Conservation (phyloP, 2,113 vertebrate genomes). For the Chamaetylas fuelleborni region DNA sequence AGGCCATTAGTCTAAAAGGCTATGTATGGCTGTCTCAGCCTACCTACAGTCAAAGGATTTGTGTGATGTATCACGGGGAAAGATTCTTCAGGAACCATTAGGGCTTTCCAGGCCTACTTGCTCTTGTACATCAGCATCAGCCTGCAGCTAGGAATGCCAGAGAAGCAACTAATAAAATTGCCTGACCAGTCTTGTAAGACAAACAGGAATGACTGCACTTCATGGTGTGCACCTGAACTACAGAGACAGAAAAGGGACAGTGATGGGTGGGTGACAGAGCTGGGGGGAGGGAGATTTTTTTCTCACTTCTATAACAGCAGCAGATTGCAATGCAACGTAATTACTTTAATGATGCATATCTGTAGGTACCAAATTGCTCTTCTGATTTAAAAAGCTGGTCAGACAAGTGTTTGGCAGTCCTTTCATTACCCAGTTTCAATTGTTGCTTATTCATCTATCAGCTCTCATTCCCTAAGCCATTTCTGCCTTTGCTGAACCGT, state of each 20-base stretch:
- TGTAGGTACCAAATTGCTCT: constrained; percentile 74
- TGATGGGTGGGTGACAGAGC: background rate
- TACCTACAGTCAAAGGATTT: background rate
- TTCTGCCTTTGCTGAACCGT: constrained; percentile 58
- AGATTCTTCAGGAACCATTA: background rate
- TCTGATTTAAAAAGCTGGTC: constrained; percentile 75
- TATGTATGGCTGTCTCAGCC: constrained; percentile 48
- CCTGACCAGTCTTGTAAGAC: constrained; percentile 50
- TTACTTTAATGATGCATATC: constrained; percentile 76
- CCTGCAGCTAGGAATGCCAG: constrained; percentile 14
- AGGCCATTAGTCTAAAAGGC: constrained; percentile 72
- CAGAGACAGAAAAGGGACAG: background rate
- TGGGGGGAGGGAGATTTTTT: constrained; percentile 11
- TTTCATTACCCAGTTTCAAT: constrained; percentile 68
- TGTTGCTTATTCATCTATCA: constrained; percentile 60
- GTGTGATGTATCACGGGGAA: background rate
- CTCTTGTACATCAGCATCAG: background rate
- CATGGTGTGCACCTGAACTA: background rate
- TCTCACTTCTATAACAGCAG: constrained; percentile 76
- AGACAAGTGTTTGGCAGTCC: constrained; percentile 73
- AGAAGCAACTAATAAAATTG: constrained; percentile 41
- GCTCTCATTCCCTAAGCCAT: constrained; percentile 70
- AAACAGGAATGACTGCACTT: constrained; percentile 46
- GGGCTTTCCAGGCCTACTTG: background rate
- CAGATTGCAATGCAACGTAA: constrained; percentile 73